Percentiles rank a stretch among this genome's conserved stretches.
phyloP scores from a whole-genome alignment of 92 coral and sea anemone genomes.

The Zoanthus sociatus region DNA sequence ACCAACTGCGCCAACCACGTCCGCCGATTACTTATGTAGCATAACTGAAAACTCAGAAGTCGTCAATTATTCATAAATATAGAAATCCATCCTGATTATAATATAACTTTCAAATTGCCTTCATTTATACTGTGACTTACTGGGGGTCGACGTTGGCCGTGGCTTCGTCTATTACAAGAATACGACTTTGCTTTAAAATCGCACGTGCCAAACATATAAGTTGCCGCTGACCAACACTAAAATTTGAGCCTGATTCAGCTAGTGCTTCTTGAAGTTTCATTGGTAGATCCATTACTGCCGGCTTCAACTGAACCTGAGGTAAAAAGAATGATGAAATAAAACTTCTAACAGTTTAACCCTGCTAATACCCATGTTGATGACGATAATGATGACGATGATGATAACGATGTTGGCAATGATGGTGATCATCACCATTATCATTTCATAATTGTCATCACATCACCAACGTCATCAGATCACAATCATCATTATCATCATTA shows the following conservation, averaged over 20 bases:
- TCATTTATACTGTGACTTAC: constrained; percentile 31
- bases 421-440: background rate
- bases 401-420: background rate
- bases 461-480: background rate
- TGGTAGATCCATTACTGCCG: constrained; percentile 76
- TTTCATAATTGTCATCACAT: background rate
- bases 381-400: background rate
- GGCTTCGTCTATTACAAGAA: constrained; percentile 85
- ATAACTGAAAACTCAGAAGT: no score
- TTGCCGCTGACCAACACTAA: constrained; percentile 93
- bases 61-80: no score
- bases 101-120: no score
- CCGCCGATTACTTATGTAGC: no score
- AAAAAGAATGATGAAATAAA: background rate
- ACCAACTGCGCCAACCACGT: no score
- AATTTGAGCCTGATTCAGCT: constrained; percentile 85
- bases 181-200: constrained; percentile 73
- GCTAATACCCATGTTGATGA: background rate
- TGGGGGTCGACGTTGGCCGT: constrained; percentile 86
- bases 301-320: constrained; percentile 80
- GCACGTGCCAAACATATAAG: constrained; percentile 91
- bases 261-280: constrained; percentile 73
- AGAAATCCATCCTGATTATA: no score
- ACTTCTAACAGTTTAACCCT: background rate
- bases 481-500: background rate